Conservation (phyloP, 2,888 invertebrate species). For the Meganola albula region DNA sequence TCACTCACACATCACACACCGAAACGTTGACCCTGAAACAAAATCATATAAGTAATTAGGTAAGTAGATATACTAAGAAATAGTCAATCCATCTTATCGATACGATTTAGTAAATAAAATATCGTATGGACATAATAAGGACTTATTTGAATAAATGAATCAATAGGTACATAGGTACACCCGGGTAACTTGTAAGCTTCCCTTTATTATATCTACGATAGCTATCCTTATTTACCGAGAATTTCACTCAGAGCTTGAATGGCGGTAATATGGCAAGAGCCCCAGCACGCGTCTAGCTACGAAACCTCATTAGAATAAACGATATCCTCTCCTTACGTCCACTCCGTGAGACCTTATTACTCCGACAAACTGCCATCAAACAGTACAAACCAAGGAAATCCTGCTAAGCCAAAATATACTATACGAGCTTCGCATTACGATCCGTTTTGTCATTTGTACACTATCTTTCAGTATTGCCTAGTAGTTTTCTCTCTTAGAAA, state of each 20-base stretch:
- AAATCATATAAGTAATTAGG: too few species aligned
- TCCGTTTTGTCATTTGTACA: conserved; percentile 31
- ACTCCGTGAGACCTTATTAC: conserved; percentile 75
- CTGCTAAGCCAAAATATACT: conserved; percentile 33
- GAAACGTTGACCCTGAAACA: conserved; percentile 49
- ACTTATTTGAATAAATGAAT: conserved; percentile 1
- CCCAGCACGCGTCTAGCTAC: conserved; percentile 43
- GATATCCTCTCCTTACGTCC: conserved; percentile 76
- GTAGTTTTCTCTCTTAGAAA: conserved; percentile 41
- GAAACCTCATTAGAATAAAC: conserved; percentile 77
- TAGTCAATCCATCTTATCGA: too few species aligned
- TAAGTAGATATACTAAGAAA: too few species aligned
- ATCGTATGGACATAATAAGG: too few species aligned
- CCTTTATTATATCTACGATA: too few species aligned
- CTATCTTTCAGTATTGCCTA: conserved; percentile 16
- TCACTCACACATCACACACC: conserved; percentile 66
- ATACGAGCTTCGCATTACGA: conserved; percentile 33
- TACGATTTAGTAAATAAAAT: too few species aligned
- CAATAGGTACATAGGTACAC: too few species aligned
- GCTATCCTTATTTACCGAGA: conserved; percentile 31
- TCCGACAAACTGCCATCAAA: conserved; percentile 75
- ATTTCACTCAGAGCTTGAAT: conserved; percentile 30
- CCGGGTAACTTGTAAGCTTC: too few species aligned
- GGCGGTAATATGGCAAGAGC: conserved; percentile 37
- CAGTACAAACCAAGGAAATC: conserved; percentile 43